Evolutionary conservation across 2,797 vertebrate species (phyloP), one percentile per base, ranked within the genome.

Genomic region (Sebastes nivosus): DNA sequence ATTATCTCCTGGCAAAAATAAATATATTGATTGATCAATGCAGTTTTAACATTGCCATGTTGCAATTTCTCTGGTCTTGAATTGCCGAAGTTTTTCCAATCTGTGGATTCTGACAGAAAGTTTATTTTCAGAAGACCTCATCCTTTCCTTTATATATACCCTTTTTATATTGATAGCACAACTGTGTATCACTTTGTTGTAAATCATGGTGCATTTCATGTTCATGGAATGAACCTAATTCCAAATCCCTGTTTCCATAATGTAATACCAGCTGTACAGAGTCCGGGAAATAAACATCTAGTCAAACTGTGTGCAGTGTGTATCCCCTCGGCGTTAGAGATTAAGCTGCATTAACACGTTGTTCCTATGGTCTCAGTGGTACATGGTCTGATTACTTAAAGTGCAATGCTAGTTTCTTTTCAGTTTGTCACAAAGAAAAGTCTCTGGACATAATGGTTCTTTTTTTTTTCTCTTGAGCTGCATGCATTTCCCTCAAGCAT

Each of bases 401-500:
- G 88, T 85, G 80, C 79, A 85, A 75, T 34, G 69, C 77, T 82
- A 69, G 61, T 90, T 90, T 89, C 77, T 70, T 78, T 89, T 87
- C 80, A 83, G 34, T 79, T 81, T 82, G 78, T 81, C 71, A 88
- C 75, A 91, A 74, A 82, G 75, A 87, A 76, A 86, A 83, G 78
- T 88, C 79, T 87, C 61, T 66, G 36, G 50, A 74, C 59, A 54
- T 79, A 92, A 85, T 84, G 82, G 67, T 59, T 46, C 27, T 64
- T 80, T 85, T 85, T 83, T 83, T 83, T 83, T 81, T 70, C 82
- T 82, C 46, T 66, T 72, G 46, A 83, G 71, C 87, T 75, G 74
- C 73, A 67, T 88, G 75, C 84, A 89, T 92, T 92, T 92, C 92
- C 90, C 91, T 85, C 81, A 92, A 92, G 93, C 94, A 87, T 82